phyloP scores from a whole-genome alignment of 2,888 invertebrate genomes.

The Gortyna flavago region DNA sequence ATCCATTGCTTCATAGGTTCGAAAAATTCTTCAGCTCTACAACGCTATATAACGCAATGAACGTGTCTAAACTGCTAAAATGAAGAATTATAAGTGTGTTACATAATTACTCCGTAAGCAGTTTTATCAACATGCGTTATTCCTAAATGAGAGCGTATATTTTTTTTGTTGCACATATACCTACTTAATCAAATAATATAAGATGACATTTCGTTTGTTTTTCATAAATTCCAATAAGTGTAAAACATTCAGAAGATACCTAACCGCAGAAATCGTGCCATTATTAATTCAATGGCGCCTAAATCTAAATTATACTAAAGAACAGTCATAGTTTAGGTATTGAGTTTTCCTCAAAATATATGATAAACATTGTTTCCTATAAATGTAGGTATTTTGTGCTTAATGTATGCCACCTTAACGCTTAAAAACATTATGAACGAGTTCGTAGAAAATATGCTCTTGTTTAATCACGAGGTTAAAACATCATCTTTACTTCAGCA shows the following conservation, averaged over 20 bases:
- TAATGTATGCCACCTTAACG: constrained; percentile 32
- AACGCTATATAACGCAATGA: too few species aligned
- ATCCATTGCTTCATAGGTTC: too few species aligned
- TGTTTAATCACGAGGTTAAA: constrained; percentile 2
- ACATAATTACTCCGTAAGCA: too few species aligned
- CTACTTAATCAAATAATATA: neutral
- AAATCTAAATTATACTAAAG: constrained; percentile 6
- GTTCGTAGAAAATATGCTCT: constrained; percentile 31
- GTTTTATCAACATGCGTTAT: too few species aligned
- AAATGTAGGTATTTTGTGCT: constrained; percentile 18
- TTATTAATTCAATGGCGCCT: constrained; percentile 40
- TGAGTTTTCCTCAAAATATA: constrained; percentile 48
- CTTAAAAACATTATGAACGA: neutral
- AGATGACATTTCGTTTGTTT: neutral
- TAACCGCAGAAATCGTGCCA: constrained; percentile 31
- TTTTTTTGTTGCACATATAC: too few species aligned
- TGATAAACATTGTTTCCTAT: constrained; percentile 36
- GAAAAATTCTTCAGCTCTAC: too few species aligned
- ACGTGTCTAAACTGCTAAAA: too few species aligned
- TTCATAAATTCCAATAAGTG: constrained; percentile 7
- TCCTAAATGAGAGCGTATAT: too few species aligned
- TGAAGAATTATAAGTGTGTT: too few species aligned
- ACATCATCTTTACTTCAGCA: neutral
- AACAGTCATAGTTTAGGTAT: constrained; percentile 29
- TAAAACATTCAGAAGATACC: neutral